Percentiles rank a stretch among this genome's conserved stretches.
Conservation (phyloP, 2,113 vertebrate genomes). For the Trematocara zebra region DNA sequence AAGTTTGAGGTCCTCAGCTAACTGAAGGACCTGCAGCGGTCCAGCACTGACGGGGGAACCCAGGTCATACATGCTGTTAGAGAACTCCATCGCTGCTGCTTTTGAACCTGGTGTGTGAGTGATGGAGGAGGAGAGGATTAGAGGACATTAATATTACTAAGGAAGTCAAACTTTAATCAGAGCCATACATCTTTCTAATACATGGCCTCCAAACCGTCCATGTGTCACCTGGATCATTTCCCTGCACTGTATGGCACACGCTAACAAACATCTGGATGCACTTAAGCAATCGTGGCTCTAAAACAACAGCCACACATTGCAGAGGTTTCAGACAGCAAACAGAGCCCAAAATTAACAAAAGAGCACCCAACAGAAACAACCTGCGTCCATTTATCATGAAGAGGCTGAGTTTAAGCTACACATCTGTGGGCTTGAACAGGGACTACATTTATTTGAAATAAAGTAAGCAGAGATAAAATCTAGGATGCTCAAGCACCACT, state of each 20-base stretch:
- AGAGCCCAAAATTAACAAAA: neutral
- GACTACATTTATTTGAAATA: neutral
- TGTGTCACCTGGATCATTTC: constrained; percentile 54
- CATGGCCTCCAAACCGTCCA: constrained; percentile 17
- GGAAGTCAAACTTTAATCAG: neutral
- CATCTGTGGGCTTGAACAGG: neutral
- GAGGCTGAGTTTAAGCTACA: neutral
- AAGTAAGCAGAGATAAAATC: neutral
- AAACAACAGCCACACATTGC: neutral
- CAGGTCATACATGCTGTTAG: constrained; percentile 77
- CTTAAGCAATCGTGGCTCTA: neutral
- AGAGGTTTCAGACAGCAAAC: neutral
- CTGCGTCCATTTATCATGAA: neutral
- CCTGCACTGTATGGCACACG: neutral
- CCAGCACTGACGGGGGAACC: constrained; percentile 75
- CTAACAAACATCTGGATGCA: constrained; percentile 36
- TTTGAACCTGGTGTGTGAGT: constrained; percentile 76
- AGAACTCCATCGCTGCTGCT: constrained; percentile 73
- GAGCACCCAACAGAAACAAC: neutral
- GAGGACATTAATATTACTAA: fast-evolving
- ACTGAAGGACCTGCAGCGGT: constrained; percentile 84
- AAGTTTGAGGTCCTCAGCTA: constrained; percentile 85
- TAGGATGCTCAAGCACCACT: neutral
- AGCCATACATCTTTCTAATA: neutral
- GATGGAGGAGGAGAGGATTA: neutral